Evolutionary conservation across 2,888 invertebrate genomes (phyloP).

Genomic region (Noctua janthina): DNA sequence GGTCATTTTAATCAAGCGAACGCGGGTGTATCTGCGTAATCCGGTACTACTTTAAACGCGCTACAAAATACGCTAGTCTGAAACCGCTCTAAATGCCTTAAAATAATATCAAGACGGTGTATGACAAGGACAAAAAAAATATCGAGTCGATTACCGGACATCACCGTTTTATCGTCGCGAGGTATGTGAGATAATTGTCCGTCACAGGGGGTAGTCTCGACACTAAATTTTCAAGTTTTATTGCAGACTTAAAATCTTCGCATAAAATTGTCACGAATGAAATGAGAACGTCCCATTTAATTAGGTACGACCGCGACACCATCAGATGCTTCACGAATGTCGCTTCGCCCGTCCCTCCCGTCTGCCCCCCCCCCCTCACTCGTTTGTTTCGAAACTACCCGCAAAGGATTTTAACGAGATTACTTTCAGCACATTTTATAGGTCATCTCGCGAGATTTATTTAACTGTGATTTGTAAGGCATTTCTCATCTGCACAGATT

Average conservation of each 20-base stretch:
- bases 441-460: conserved; percentile 87
- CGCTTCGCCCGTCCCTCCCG: conserved; percentile 48
- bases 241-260: conserved; percentile 81
- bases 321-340: conserved; percentile 73
- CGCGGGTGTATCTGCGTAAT: background rate
- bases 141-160: conserved; percentile 23
- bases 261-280: conserved; percentile 85
- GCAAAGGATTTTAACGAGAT: conserved; percentile 88
- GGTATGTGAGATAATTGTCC: conserved; percentile 81
- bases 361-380: conserved; percentile 51
- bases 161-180: conserved; percentile 74
- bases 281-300: conserved; percentile 85
- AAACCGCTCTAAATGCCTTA: background rate
- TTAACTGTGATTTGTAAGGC: conserved; percentile 83
- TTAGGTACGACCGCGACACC: conserved; percentile 81
- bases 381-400: conserved; percentile 84
- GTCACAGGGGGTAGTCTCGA: conserved; percentile 77
- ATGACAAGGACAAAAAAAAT: conserved; percentile 25
- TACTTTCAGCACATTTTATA: conserved; percentile 85
- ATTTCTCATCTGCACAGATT: conserved; percentile 83
- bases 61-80: background rate
- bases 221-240: conserved; percentile 84
- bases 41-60: background rate
- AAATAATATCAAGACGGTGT: conserved; percentile 10
- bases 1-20: background rate